Percentiles rank a stretch among this genome's conserved stretches.
These are phyloP conservation scores for Heliconius himera DNA, from an alignment of 1,140 invertebrate genomes.

Conservation along the genomic window DNA sequence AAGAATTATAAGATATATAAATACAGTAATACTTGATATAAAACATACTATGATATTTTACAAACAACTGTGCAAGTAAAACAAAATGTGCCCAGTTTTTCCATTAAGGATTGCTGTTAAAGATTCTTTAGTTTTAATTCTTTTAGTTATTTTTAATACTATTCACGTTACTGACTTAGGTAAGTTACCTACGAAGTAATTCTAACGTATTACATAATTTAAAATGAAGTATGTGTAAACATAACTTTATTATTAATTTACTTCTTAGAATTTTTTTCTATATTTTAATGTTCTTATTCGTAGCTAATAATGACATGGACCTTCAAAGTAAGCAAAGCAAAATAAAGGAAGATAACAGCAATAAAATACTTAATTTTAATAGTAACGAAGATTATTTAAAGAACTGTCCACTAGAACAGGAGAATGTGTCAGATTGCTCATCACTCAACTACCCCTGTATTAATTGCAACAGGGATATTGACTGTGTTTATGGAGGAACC, in stretches of 20 bases:
- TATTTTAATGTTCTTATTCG: no score
- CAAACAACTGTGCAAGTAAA: neutral
- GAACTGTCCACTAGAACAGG: slow-evolving; percentile 59
- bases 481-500: slow-evolving; percentile 82
- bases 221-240: no score
- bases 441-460: slow-evolving; percentile 82
- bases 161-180: slow-evolving; percentile 74
- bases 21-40: neutral
- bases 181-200: slow-evolving; percentile 41
- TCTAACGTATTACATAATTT: neutral
- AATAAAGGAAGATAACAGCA: slow-evolving; percentile 59
- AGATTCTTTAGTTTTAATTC: slow-evolving; percentile 71
- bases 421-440: slow-evolving; percentile 73
- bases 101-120: slow-evolving; percentile 66
- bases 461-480: slow-evolving; percentile 80
- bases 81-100: slow-evolving; percentile 30
- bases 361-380: slow-evolving; percentile 65
- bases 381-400: slow-evolving; percentile 72
- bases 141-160: slow-evolving; percentile 76
- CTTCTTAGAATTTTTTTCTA: no score
- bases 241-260: no score
- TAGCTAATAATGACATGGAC: slow-evolving; percentile 76
- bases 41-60: neutral
- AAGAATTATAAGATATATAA: neutral
- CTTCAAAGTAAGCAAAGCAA: slow-evolving; percentile 67